Evolutionary conservation across 2,113 vertebrate species (phyloP).

Genomic region (Mohoua ochrocephala): DNA sequence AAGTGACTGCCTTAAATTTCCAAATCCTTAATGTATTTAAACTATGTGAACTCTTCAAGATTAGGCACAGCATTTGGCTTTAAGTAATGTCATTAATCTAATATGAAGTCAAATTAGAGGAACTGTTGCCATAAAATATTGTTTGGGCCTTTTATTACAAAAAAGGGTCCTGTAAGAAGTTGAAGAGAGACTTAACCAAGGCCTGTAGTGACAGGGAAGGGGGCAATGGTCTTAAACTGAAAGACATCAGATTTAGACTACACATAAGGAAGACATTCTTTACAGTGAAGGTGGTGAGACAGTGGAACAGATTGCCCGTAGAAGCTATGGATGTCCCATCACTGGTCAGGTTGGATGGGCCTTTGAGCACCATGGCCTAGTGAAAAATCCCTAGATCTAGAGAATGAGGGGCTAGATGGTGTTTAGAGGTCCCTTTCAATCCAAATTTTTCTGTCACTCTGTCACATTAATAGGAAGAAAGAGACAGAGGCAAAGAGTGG

Average conservation of each 20-base stretch:
- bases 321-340: not conserved
- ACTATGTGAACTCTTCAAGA: not conserved
- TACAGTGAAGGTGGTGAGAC: fast-evolving
- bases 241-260: not conserved
- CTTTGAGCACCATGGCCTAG: not conserved
- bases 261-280: not conserved
- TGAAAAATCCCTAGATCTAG: not conserved
- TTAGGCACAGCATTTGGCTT: not conserved
- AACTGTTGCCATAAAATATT: not conserved
- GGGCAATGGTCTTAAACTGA: not conserved
- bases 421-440: not conserved
- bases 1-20: not conserved
- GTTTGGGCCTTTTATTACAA: not conserved
- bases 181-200: not conserved
- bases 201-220: not conserved
- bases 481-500: not conserved
- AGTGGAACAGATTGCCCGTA: not conserved
- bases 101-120: not conserved
- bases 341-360: not conserved
- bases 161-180: not conserved
- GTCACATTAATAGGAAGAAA: not conserved
- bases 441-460: not conserved
- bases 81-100: not conserved
- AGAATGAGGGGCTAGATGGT: not conserved
- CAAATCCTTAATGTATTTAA: not conserved